Evolutionary conservation across 2,888 invertebrate species (phyloP).

Genomic region (Griposia aprilina): DNA sequence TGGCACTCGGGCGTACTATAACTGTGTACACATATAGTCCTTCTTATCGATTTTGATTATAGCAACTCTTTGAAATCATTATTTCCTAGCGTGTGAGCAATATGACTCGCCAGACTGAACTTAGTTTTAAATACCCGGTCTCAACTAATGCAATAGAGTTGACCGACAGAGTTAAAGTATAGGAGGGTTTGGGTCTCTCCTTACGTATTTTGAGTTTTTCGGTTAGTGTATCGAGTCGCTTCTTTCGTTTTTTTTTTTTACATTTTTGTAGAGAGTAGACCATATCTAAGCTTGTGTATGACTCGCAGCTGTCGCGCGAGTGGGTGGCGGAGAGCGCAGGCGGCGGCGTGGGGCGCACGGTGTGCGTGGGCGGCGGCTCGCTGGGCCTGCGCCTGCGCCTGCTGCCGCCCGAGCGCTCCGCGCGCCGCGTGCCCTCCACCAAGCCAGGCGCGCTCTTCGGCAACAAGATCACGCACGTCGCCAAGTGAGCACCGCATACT

Average conservation of each 20-base stretch:
- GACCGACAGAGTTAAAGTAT: too few relatives aligned
- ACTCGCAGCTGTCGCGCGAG: constrained; percentile 93
- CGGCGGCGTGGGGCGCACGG: constrained; percentile 90
- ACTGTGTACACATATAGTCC: background rate
- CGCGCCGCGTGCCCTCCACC: constrained; percentile 95
- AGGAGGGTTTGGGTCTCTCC: background rate
- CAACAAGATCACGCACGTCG: constrained; percentile 96
- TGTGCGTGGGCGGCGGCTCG: constrained; percentile 93
- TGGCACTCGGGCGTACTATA: background rate
- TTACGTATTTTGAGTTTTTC: background rate
- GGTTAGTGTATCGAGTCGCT: background rate
- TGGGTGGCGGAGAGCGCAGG: constrained; percentile 92
- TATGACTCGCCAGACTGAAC: too few relatives aligned
- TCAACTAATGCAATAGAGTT: too few relatives aligned
- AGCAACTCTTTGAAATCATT: too few relatives aligned
- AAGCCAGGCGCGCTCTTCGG: constrained; percentile 97
- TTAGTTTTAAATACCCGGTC: too few relatives aligned
- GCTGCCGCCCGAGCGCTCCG: constrained; percentile 95
- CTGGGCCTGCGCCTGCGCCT: constrained; percentile 95
- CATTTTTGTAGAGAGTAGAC: background rate
- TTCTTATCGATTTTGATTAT: too few relatives aligned
- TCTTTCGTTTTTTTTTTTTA: background rate
- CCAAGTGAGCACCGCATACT: constrained; percentile 92
- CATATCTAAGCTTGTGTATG: background rate
- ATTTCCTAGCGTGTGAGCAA: too few relatives aligned